Conservation (phyloP, 2,113 vertebrate genomes). For the Oxyura jamaicensis region DNA sequence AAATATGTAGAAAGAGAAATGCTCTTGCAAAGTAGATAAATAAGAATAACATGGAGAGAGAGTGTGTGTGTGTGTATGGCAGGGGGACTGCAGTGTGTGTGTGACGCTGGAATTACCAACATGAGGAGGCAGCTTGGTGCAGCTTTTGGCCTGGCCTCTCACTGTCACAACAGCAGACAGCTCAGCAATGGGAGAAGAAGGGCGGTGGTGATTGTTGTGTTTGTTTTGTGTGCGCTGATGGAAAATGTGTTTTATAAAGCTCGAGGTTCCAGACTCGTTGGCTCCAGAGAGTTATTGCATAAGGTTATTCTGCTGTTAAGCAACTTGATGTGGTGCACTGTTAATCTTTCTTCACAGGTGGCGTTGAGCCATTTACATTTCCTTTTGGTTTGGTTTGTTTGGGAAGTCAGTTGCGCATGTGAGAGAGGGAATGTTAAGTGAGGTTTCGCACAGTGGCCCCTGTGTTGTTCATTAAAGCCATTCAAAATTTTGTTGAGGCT, state of each 20-base stretch:
- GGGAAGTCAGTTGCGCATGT: not conserved
- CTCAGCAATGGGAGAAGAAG: not conserved
- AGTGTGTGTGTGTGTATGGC: not conserved
- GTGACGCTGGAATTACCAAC: not conserved
- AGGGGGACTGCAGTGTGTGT: not conserved
- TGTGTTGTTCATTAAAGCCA: not conserved
- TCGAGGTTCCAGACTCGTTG: conserved; percentile 27
- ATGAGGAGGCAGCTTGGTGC: not conserved
- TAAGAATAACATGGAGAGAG: not conserved
- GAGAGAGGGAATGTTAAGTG: not conserved
- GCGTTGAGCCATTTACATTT: not conserved
- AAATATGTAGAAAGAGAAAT: not conserved
- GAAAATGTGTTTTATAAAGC: not conserved
- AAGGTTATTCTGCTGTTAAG: not conserved
- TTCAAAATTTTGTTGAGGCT: not conserved
- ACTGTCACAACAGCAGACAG: not conserved
- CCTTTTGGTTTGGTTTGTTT: not conserved
- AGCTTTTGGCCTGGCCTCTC: not conserved
- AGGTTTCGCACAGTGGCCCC: not conserved
- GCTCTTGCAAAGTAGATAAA: not conserved
- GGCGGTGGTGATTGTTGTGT: not conserved
- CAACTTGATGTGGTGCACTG: not conserved
- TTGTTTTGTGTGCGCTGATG: not conserved
- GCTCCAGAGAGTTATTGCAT: not conserved
- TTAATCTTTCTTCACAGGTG: conserved; percentile 1